Base-by-base conservation (phyloP, 2,113 vertebrate genomes). In the Sorex araneus region DNA sequence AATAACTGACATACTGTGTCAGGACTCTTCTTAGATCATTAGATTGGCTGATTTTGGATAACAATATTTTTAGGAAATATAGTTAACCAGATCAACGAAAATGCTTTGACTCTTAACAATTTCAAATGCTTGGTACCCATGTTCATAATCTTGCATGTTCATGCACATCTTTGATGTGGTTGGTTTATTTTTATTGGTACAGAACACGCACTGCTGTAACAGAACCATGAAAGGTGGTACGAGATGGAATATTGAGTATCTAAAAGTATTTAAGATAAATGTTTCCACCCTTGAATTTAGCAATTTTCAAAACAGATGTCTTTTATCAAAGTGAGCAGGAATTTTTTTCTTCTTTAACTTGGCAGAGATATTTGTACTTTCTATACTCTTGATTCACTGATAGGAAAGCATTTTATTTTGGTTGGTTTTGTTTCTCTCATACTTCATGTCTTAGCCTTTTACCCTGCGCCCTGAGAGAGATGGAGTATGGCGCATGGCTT, bases 261-360 rank as follows among this genome's bases (percentile, higher is more conserved):
- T 81, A 74, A 93, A 91, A 73, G 77, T 91, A 82, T 93, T 94
- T 93, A 91, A 92, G 94, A 91, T 93, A 95, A 93, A 90, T 84
- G 91, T 78, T 92, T 94, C 70, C 45, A 92, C 34, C 82, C 36
- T 70, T 30, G 36, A 84, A 80, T 91, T 90, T 70, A 94, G 47
- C 47, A 87, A 73, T 78, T 95, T 95, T 88, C 80, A 86, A 93
- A 94, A 86, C 92, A 91, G 90, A 94, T 94, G 91, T 92, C 77
- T 94, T 95, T 84, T 84, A 90, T 95, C 93, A 95, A 91, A 93
- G 74, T 90, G 85, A 95, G 73, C 54, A 90, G 54, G 81, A 18
- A 79, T 63, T 93, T 87, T 79, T 82, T 91, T 64, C 12, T 82
- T 78, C 50, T 87, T 82, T 63, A 93, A 63, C 36, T 94, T 95